Conservation (phyloP, 2,797 vertebrate genomes). For the Amniataba percoides region DNA sequence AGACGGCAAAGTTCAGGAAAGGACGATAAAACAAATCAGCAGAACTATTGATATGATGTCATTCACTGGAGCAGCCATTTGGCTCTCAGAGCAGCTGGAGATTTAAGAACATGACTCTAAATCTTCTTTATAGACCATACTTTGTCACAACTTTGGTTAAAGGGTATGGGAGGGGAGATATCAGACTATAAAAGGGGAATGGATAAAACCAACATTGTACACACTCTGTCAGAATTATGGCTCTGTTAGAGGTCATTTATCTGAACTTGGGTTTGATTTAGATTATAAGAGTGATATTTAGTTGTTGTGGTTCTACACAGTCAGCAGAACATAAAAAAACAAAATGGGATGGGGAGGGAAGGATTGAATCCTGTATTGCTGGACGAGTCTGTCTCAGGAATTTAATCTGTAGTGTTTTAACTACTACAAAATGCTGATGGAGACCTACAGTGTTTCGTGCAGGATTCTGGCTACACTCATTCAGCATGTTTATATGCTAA, state of each 20-base stretch:
- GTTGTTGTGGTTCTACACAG: slow-evolving; percentile 44
- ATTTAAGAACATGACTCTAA: slow-evolving; percentile 46
- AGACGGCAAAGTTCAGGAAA: slow-evolving; percentile 80
- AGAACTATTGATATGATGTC: slow-evolving; percentile 52
- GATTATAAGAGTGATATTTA: slow-evolving; percentile 34
- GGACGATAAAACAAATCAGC: slow-evolving; percentile 50
- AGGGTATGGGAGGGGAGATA: slow-evolving; percentile 32
- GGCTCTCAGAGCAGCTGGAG: slow-evolving; percentile 54
- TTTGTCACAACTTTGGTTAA: slow-evolving; percentile 42
- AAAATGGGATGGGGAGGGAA: not conserved
- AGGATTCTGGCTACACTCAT: slow-evolving; percentile 34
- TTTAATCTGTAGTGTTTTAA: slow-evolving; percentile 80
- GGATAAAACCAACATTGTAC: slow-evolving; percentile 44
- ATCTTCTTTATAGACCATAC: slow-evolving; percentile 48
- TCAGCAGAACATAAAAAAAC: slow-evolving; percentile 5
- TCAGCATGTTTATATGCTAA: slow-evolving; percentile 40
- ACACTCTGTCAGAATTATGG: slow-evolving; percentile 20
- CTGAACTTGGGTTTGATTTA: slow-evolving; percentile 42
- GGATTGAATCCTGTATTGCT: slow-evolving; percentile 46
- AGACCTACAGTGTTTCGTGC: slow-evolving; percentile 26
- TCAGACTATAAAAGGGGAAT: slow-evolving; percentile 21
- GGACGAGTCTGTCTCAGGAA: slow-evolving; percentile 58
- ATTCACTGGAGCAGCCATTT: slow-evolving; percentile 51
- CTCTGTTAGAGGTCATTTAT: slow-evolving; percentile 31
- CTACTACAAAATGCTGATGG: slow-evolving; percentile 60